A percentile compares a stretch with the other conserved stretches of the same genome.
Conservation (phyloP, 1,140 invertebrate species). For the Bombus superbus region DNA sequence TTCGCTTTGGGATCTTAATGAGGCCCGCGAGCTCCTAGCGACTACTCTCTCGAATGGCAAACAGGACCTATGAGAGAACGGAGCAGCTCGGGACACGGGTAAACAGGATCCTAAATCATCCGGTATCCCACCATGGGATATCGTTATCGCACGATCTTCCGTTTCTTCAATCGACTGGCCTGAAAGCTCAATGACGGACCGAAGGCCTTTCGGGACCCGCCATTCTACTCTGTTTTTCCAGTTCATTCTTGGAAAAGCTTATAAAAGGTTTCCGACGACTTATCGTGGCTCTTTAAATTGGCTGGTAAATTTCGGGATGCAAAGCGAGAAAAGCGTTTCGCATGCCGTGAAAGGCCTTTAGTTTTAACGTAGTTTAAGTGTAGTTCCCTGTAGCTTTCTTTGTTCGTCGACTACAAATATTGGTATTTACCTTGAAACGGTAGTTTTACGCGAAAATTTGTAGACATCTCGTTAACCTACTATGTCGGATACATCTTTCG, state of each 20-base stretch:
- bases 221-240: constrained; percentile 19
- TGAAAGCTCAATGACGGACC: not conserved
- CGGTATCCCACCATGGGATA: constrained; percentile 28
- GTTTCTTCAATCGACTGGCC: constrained; percentile 14
- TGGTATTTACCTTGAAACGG: too few relatives aligned
- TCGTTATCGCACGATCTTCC: constrained; percentile 42
- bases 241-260: constrained; percentile 5
- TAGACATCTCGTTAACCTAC: too few relatives aligned
- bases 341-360: constrained; percentile 4
- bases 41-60: constrained; percentile 11
- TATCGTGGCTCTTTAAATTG: not conserved
- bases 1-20: constrained; percentile 47
- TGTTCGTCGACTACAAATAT: not conserved
- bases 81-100: constrained; percentile 14
- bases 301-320: not conserved
- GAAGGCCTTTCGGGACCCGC: not conserved
- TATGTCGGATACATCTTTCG: too few relatives aligned
- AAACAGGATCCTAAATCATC: constrained; percentile 58
- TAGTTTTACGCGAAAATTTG: not conserved
- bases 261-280: not conserved
- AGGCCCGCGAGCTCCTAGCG: constrained; percentile 16
- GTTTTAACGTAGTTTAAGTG: not conserved
- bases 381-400: not conserved
- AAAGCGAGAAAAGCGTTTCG: constrained; percentile 11
- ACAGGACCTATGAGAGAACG: not conserved